These are phyloP conservation scores for Aphis gossypii DNA, from an alignment of 1,140 invertebrate species.

Conservation along the genomic window DNA sequence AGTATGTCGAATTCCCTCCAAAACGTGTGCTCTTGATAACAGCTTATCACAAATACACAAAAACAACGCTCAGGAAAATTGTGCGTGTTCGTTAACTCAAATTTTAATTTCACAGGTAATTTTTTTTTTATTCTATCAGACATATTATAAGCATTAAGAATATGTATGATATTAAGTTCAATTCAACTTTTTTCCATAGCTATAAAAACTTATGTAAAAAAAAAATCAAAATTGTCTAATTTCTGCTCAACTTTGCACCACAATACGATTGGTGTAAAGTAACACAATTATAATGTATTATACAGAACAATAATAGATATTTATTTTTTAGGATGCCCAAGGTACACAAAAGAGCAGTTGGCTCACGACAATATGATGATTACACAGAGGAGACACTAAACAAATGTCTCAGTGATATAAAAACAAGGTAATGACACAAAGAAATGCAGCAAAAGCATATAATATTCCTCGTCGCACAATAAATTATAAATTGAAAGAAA, in stretches of 20 bases:
- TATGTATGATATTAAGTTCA: not conserved
- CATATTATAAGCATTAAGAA: not conserved
- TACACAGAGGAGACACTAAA: not conserved
- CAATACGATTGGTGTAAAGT: not conserved
- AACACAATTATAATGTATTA: not conserved
- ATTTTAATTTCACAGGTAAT: not conserved
- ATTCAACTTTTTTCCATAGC: not conserved
- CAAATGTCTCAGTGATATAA: not conserved
- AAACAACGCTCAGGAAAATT: too few species aligned
- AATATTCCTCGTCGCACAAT: not conserved
- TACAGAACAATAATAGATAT: slow-evolving; percentile 1
- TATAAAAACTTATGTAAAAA: not conserved
- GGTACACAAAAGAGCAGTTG: not conserved
- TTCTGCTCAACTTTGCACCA: not conserved
- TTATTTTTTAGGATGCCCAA: not conserved
- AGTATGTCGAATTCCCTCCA: too few species aligned
- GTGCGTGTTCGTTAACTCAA: too few species aligned
- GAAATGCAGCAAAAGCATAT: not conserved
- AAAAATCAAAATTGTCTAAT: not conserved
- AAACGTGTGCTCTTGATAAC: too few species aligned
- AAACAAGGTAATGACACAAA: not conserved
- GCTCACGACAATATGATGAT: not conserved
- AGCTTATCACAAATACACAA: too few species aligned
- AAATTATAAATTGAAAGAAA: not conserved
- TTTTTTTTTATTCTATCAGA: not conserved